phyloP scores from a whole-genome alignment of 53 echinoderm and acorn worm genomes.

The Holothuria scabra region DNA sequence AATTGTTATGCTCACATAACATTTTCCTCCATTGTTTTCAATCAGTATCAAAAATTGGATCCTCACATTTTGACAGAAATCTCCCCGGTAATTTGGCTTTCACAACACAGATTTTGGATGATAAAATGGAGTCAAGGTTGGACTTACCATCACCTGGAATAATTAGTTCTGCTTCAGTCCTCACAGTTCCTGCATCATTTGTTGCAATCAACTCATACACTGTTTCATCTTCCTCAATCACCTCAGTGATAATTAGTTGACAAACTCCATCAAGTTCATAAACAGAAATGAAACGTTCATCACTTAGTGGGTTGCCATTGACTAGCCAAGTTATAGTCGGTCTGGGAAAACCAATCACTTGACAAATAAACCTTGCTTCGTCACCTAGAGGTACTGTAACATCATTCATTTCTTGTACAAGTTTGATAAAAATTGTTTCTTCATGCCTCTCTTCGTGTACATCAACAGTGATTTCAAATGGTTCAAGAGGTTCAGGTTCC shows the following conservation, averaged over 20 bases:
- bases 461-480: constrained; percentile 48
- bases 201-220: constrained; percentile 81
- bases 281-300: constrained; percentile 64
- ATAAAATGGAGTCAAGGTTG: too few relatives aligned
- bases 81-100: too few relatives aligned
- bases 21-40: too few relatives aligned
- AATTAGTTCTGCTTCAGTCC: constrained; percentile 70
- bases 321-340: constrained; percentile 66
- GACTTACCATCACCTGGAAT: constrained; percentile 57
- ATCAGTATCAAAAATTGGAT: too few relatives aligned
- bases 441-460: constrained; percentile 7
- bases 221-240: constrained; percentile 74
- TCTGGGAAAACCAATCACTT: constrained; percentile 65
- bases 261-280: constrained; percentile 71
- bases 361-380: constrained; percentile 56
- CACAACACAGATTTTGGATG: too few relatives aligned
- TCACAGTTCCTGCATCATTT: constrained; percentile 70
- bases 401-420: constrained; percentile 48
- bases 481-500: constrained; percentile 7
- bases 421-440: constrained; percentile 54
- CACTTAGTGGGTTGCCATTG: constrained; percentile 62
- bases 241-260: constrained; percentile 71
- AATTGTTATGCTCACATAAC: too few relatives aligned
- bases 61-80: too few relatives aligned
- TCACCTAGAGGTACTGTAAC: constrained; percentile 58